Base-by-base conservation (phyloP, 2,888 invertebrate species). In the Pteria penguin region DNA sequence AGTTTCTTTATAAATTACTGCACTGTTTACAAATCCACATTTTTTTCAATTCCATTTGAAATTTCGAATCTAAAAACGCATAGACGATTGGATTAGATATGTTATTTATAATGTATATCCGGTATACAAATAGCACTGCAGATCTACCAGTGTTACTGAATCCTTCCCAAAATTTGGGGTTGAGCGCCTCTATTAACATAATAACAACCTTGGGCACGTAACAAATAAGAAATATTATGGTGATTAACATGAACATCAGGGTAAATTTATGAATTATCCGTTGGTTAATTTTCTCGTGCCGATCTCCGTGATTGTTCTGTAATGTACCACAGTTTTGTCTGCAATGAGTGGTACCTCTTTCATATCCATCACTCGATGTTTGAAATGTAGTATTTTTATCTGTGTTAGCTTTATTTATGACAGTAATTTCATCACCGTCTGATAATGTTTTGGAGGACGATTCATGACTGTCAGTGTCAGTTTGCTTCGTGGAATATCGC, bases 161-260 rank as follows among this genome's bases (percentile, higher is more conserved):
- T 8, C 61, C 65, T 22, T 71, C 61, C 75, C 75, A 75, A 32
- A 75, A 75, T 14, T 27, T 75, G 1, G 70, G 60, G 33, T 60
- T 54, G 4, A 4, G 29, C 0, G 60, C 70, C 58, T 75, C 75
- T 45, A 71, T 27, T 5, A 61, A 33, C 27, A 71, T 54, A 18
- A 75, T 29, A 14, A 32, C 26, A 1, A 66, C 66, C 33, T 71
- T 71, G 2, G 75, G 75, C 26, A 75, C 22, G 52, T 66, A 75
- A 29, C 71, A 70, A 14, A 66, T 29, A 14, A 75, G 22, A 29
- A 75, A 75, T 22, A 75, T 62, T 0, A 75, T 26, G 1, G 75
- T 75, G 32, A 75, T 75, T 8, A 71, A 18, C 75, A 75, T 71
- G 52, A 75, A 75, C 66, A 75, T 75, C 3, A 72, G 18, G 3